Percentiles rank a stretch among this genome's conserved stretches.
phyloP scores from a whole-genome alignment of 1,140 invertebrate genomes.

The Lucilia sericata region DNA sequence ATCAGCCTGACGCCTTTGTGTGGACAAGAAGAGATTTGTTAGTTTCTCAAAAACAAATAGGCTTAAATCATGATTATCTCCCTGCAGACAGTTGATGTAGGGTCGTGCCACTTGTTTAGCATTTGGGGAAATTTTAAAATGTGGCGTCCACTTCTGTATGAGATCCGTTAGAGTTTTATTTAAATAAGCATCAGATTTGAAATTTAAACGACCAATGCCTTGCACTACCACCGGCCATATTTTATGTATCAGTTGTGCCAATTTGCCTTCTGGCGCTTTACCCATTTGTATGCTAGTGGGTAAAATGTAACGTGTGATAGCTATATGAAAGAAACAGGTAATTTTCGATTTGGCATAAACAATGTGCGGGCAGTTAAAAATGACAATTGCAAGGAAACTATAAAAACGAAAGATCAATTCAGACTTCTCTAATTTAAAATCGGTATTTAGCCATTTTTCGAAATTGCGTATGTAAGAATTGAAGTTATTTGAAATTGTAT shows the following conservation, averaged over 20 bases:
- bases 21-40: slow-evolving; percentile 55
- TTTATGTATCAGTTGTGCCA: slow-evolving; percentile 61
- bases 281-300: slow-evolving; percentile 61
- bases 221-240: slow-evolving; percentile 64
- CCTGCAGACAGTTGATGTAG: slow-evolving; percentile 54
- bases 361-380: slow-evolving; percentile 62
- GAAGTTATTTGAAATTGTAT: slow-evolving; percentile 58
- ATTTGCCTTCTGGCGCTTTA: slow-evolving; percentile 51
- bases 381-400: slow-evolving; percentile 64
- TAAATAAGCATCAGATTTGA: slow-evolving; percentile 60
- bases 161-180: slow-evolving; percentile 59
- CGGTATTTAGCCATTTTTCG: slow-evolving; percentile 59
- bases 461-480: slow-evolving; percentile 60
- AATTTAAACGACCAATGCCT: slow-evolving; percentile 61
- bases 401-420: slow-evolving; percentile 60
- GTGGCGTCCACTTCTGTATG: slow-evolving; percentile 62
- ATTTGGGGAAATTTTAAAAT: slow-evolving; percentile 57
- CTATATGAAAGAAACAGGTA: slow-evolving; percentile 64
- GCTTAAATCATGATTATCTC: slow-evolving; percentile 53
- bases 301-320: slow-evolving; percentile 61
- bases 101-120: slow-evolving; percentile 58
- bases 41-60: slow-evolving; percentile 58
- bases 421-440: slow-evolving; percentile 50
- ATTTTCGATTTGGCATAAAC: slow-evolving; percentile 63
- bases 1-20: slow-evolving; percentile 60